These are phyloP conservation scores for Phengaris arion DNA, from an alignment of 2,888 invertebrate genomes.

Conservation along the genomic window DNA sequence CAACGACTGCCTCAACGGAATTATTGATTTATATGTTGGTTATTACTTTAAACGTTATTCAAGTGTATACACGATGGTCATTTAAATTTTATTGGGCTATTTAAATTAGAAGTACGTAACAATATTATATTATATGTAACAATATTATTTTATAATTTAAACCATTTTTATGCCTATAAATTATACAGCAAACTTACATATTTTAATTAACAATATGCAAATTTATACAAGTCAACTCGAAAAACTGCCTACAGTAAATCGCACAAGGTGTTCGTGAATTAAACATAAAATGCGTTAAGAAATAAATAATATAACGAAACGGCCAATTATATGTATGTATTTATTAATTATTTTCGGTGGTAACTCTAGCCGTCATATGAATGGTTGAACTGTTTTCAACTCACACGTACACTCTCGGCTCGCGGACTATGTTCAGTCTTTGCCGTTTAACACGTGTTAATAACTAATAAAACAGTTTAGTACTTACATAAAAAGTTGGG, in stretches of 20 bases:
- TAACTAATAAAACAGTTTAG: slow-evolving; percentile 77
- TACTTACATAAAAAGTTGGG: slow-evolving; percentile 77
- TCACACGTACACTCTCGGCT: slow-evolving; percentile 58
- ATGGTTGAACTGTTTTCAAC: slow-evolving; percentile 49
- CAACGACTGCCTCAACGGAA: slow-evolving; percentile 73
- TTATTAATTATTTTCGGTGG: slow-evolving; percentile 31
- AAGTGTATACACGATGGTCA: slow-evolving; percentile 30
- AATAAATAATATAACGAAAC: background rate
- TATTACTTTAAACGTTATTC: slow-evolving; percentile 54
- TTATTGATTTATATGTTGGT: slow-evolving; percentile 76
- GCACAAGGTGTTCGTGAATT: background rate
- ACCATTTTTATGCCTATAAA: background rate
- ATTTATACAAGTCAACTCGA: background rate
- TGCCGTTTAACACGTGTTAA: slow-evolving; percentile 75
- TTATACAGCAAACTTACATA: background rate
- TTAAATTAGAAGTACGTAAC: slow-evolving; percentile 38
- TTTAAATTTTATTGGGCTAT: slow-evolving; percentile 58
- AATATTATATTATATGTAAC: background rate
- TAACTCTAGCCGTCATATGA: slow-evolving; percentile 44
- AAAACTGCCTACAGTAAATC: slow-evolving; percentile 14
- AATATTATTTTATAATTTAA: background rate
- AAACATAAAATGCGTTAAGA: slow-evolving; percentile 13
- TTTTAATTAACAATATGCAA: slow-evolving; percentile 5
- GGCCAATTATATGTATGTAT: slow-evolving; percentile 23
- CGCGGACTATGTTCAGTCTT: slow-evolving; percentile 71